Evolutionary conservation across 2,113 vertebrate species (phyloP).

Genomic region (Elachura formosa): DNA sequence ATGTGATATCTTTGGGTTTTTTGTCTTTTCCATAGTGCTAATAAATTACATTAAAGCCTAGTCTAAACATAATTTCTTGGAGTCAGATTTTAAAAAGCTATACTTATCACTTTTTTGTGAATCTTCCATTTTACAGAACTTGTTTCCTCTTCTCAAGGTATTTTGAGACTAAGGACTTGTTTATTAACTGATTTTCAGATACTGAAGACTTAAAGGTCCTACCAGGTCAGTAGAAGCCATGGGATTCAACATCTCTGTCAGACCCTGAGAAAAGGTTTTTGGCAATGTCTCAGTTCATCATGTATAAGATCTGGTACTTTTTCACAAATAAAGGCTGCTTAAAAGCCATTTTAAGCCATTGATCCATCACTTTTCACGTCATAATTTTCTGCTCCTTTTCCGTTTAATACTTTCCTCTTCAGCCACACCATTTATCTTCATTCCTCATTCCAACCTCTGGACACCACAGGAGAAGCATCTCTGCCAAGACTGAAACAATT

Average conservation of each 20-base stretch:
- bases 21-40: background rate
- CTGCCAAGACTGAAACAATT: background rate
- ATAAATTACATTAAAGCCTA: background rate
- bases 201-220: background rate
- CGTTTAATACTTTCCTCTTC: background rate
- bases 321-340: background rate
- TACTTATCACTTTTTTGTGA: background rate
- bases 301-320: background rate
- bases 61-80: background rate
- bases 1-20: fast-evolving
- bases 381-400: background rate
- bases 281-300: background rate
- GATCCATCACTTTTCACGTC: background rate
- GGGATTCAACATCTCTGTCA: background rate
- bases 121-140: background rate
- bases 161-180: background rate
- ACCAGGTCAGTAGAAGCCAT: background rate
- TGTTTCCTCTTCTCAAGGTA: background rate
- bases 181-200: background rate
- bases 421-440: background rate
- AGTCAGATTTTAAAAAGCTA: background rate
- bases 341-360: background rate
- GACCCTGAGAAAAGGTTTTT: background rate
- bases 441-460: background rate
- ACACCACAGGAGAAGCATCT: background rate